Percentiles rank a stretch among this genome's conserved stretches.
Evolutionary conservation across 2,888 invertebrate species (phyloP).

Genomic region (Thereva nobilitata): DNA sequence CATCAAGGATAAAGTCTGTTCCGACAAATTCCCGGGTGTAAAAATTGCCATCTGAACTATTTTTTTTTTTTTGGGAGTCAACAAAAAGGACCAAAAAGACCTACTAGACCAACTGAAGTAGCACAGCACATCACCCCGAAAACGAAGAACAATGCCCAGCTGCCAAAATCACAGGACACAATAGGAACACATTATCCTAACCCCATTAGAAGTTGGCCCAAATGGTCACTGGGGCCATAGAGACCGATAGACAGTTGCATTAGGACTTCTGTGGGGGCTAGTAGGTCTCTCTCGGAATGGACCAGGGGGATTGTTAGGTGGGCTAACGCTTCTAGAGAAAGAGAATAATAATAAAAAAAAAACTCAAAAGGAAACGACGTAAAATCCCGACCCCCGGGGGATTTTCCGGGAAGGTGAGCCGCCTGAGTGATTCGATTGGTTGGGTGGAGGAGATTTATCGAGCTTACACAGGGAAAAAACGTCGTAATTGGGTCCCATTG

Average conservation of each 20-base stretch:
- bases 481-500: conserved; percentile 34
- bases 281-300: not conserved
- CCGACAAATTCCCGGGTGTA: conserved; percentile 7
- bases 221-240: conserved; percentile 30
- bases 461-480: conserved; percentile 19
- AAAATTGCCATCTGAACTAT: conserved; percentile 28
- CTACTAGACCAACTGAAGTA: conserved; percentile 1
- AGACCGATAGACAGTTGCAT: conserved; percentile 1
- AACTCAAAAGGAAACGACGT: conserved; percentile 1
- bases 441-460: conserved; percentile 21
- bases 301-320: no score
- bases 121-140: conserved; percentile 10
- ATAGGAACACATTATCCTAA: conserved; percentile 34
- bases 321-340: no score
- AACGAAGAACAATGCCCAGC: conserved; percentile 28
- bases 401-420: not conserved
- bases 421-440: conserved; percentile 6
- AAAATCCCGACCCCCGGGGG: not conserved
- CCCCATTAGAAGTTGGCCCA: conserved; percentile 34
- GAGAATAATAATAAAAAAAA: not conserved
- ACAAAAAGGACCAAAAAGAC: conserved; percentile 15
- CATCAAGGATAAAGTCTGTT: not conserved
- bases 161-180: conserved; percentile 33
- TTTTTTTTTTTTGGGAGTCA: conserved; percentile 2
- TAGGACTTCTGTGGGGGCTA: conserved; percentile 9